Evolutionary conservation across 2,113 vertebrate species (phyloP), one percentile per base, ranked within the genome.

Genomic region (Chunga burmeisteri): DNA sequence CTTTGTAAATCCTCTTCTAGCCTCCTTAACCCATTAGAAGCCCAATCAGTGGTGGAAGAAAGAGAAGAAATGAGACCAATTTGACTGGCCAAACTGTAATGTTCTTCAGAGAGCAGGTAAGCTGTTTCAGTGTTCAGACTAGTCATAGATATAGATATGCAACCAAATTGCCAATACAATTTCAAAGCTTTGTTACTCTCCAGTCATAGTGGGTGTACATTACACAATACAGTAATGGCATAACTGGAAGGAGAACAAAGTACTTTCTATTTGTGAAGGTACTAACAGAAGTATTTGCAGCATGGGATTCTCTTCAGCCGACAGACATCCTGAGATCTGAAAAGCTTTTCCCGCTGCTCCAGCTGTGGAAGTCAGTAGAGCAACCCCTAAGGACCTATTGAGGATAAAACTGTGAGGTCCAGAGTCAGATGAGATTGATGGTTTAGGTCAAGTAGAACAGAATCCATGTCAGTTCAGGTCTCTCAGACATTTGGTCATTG

Each of bases 141-240:
- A 20, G 29, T 25, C 2, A 0, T 23, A n/a, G 22, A 8, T 52
- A 13, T 0, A 38, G 16, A 23, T 16, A 10, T 62, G 19, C 23
- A 84, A 71, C 3, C 7, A 59, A 12, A 71, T 46, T 63, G 42
- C 23, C 65, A 25, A 6, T n/a, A 4, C 7, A 3, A 53, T 59
- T 88, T 74, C 50, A 86, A 66, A 58, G 25, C 15, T 91, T 74
- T 1, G 1, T 89, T 49, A 11, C 15, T 49, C n/a, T 79, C 25
- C 22, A 55, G 59, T 16, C 13, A 11, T 29, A 6, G 11, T 71
- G 44, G 11, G 11, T 36, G 9, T 38, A 12, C 10, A 19, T 61
- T 53, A 16, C 40, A 27, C 42, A n/a, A 8, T 6, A 58, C 26
- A 81, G 27, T 59, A 68, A 73, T n/a, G 65, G 18, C 9, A 18